Evolutionary conservation across 2,888 invertebrate genomes (phyloP), one percentile per base, ranked within the genome.

Genomic region (Polydrusus tereticollis): DNA sequence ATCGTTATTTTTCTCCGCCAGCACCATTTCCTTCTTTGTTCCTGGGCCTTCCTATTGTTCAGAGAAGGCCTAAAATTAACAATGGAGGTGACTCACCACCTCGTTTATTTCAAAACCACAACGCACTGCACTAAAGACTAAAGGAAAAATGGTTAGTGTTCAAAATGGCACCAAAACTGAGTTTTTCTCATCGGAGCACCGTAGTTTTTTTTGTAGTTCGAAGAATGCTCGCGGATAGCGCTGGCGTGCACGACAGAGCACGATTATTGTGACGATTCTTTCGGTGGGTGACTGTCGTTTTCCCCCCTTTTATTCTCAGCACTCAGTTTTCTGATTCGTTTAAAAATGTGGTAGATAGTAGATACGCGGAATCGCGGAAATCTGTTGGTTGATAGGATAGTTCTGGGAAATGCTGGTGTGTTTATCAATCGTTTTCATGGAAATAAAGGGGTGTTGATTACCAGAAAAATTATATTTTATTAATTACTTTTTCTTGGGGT

Each of bases 1-100:
- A 85, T 95, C 95, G 80, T 89, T 90, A 87, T 93, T 94, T 88
- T 94, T 92, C 85, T 96, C 96, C 33, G 95, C 94, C 85, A 96
- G 89, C 85, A 96, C 96, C 96, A 96, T 95, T 85, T 87, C 78
- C 50, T 43, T 1, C 29, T 50, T 29, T 14, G 3, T 38, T 20
- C n/a, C 23, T 26, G 18, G 23, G 4, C 12, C 10, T 26, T 6
- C 14, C 14, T 26, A n/a, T 29, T 55, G 26, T 29, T 18, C 23
- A 14, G 10, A 55, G 14, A 43, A 38, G 52, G 14, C 58, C 66
- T 18, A 57, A 60, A 69, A 62, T 26, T 38, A 72, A 62, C 62
- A 70, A 41, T 26, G 26, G 55, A 36, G 57, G 23, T 59, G 52
- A 68, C 12, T 52, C 59, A 68, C 68, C 59, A 59, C 33, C 58